Evolutionary conservation across 2,888 invertebrate genomes (phyloP).

Genomic region (Caenorhabditis drosophilae): DNA sequence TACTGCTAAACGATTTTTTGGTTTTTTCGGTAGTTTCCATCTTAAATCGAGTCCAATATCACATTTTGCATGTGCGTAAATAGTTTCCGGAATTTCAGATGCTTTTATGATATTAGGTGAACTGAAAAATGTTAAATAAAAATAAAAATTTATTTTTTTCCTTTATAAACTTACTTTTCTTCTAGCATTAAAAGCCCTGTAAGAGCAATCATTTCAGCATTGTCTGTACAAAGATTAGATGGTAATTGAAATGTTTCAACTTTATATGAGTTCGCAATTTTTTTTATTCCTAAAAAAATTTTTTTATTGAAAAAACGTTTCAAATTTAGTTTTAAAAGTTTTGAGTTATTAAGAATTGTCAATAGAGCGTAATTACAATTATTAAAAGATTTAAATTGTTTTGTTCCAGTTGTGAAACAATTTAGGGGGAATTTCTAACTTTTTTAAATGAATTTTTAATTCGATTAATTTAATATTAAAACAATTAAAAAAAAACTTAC

Average conservation of each 20-base stretch:
- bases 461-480: too few species aligned
- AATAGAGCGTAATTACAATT: too few species aligned
- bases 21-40: constrained; percentile 5
- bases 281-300: constrained; percentile 41
- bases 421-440: too few species aligned
- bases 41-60: constrained; percentile 40
- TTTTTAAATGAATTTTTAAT: too few species aligned
- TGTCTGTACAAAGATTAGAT: constrained; percentile 88
- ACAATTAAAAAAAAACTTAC: constrained; percentile 15
- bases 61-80: constrained; percentile 50
- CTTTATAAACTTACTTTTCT: constrained; percentile 23
- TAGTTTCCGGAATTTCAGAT: constrained; percentile 40
- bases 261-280: constrained; percentile 35
- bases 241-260: constrained; percentile 71
- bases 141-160: background rate
- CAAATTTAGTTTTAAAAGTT: too few species aligned
- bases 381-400: too few species aligned
- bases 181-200: constrained; percentile 58
- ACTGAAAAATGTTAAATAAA: constrained; percentile 13
- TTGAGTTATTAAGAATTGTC: too few species aligned
- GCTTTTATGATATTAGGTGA: constrained; percentile 24
- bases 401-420: too few species aligned
- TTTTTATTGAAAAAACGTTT: background rate
- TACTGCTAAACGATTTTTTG: constrained; percentile 26
- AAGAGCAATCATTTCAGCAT: constrained; percentile 98